Evolutionary conservation across 2,797 vertebrate species (phyloP).

Genomic region (Euthynnus affinis): DNA sequence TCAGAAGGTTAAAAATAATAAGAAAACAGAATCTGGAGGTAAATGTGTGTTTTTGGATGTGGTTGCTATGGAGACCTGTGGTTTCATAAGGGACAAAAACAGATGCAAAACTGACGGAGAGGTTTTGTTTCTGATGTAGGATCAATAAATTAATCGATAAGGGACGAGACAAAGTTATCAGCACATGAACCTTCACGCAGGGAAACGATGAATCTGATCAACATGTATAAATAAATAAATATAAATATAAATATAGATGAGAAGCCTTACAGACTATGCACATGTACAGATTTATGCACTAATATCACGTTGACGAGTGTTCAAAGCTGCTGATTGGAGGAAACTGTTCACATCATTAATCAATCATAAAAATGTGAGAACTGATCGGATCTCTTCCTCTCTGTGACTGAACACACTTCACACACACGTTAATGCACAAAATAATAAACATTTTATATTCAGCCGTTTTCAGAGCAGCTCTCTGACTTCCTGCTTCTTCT

Average conservation of each 20-base stretch:
- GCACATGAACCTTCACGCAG: too few species aligned
- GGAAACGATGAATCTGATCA: too few species aligned
- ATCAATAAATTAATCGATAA: not conserved
- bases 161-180: not conserved
- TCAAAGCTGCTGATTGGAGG: not conserved
- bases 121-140: not conserved
- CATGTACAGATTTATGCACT: not conserved
- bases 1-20: too few species aligned
- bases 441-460: not conserved
- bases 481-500: not conserved
- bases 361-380: not conserved
- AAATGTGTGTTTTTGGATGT: not conserved
- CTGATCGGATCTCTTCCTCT: too few species aligned
- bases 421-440: too few species aligned
- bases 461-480: not conserved
- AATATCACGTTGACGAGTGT: not conserved
- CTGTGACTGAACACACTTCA: too few species aligned
- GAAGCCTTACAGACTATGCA: not conserved
- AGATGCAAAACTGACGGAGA: not conserved
- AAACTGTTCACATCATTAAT: too few species aligned
- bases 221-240: too few species aligned
- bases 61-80: constrained; percentile 41
- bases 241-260: too few species aligned
- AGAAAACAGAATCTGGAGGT: too few species aligned
- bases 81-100: constrained; percentile 27